phyloP scores from a whole-genome alignment of 2,113 vertebrate species.

The Zingel zingel region DNA sequence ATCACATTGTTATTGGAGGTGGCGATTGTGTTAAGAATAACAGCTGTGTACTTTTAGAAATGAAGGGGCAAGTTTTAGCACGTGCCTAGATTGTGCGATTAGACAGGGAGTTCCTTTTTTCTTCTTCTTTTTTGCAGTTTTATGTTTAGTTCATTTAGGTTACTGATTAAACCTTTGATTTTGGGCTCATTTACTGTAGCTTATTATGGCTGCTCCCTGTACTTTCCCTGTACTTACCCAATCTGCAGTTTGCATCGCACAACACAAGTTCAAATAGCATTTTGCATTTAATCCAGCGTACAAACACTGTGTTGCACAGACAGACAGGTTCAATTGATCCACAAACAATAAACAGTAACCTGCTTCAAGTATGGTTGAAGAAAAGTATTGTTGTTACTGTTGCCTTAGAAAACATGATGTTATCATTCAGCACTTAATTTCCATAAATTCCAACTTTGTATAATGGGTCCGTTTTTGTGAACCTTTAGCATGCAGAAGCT shows the following conservation, averaged over 20 bases:
- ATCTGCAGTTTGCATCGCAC: not conserved
- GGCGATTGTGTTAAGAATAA: not conserved
- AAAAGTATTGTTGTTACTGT: not conserved
- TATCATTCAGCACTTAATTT: not conserved
- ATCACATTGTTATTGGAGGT: not conserved
- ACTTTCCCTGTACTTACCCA: too few species aligned
- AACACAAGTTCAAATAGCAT: not conserved
- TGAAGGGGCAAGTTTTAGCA: conserved; percentile 16
- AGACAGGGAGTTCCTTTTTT: not conserved
- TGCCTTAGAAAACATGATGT: not conserved
- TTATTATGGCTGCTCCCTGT: not conserved
- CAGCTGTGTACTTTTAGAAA: conserved; percentile 17
- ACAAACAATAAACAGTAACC: not conserved
- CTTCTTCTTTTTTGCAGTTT: not conserved
- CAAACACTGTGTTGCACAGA: not conserved
- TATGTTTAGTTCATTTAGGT: not conserved
- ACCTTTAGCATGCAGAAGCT: conserved; percentile 99
- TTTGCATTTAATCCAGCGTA: too few species aligned
- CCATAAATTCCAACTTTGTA: not conserved
- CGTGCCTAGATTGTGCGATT: not conserved
- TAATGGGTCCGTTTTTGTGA: not conserved
- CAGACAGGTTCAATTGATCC: not conserved
- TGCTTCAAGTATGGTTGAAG: not conserved
- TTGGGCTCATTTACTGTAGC: not conserved
- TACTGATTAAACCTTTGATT: not conserved